Evolutionary conservation across 2,888 invertebrate species (phyloP).

Genomic region (Gryllus longicercus): DNA sequence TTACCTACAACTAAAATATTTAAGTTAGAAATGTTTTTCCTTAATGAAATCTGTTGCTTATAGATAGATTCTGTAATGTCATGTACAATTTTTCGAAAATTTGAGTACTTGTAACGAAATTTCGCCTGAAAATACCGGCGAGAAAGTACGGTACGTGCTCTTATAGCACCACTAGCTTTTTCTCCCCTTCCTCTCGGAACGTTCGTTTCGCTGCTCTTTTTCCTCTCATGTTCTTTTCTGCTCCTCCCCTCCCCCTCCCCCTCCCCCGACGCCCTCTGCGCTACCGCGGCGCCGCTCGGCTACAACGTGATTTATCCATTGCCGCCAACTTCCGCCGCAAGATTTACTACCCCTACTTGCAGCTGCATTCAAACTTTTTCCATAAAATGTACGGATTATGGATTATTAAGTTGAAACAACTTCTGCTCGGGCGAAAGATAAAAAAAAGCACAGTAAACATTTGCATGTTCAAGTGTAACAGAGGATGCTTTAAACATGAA

Average conservation of each 20-base stretch:
- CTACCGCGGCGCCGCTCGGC: neutral
- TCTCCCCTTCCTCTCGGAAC: no score
- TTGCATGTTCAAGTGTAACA: neutral
- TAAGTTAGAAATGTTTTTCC: no score
- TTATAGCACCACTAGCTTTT: no score
- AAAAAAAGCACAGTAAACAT: neutral
- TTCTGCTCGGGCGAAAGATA: neutral
- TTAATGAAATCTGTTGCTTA: no score
- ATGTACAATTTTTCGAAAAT: no score
- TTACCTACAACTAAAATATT: no score
- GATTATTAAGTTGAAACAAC: conserved; percentile 17
- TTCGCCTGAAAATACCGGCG: no score
- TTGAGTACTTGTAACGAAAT: no score
- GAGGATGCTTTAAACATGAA: neutral
- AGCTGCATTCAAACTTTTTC: conserved; percentile 1
- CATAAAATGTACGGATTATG: neutral
- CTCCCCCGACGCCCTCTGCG: no score
- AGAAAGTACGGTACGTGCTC: no score
- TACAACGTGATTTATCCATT: conserved; percentile 1
- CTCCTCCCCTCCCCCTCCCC: no score
- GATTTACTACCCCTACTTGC: neutral
- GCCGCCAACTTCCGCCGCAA: neutral
- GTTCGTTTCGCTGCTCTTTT: neutral
- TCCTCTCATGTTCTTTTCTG: neutral
- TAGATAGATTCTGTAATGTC: no score